phyloP scores from a whole-genome alignment of 2,888 invertebrate species.

The Agriopis aurantiaria region DNA sequence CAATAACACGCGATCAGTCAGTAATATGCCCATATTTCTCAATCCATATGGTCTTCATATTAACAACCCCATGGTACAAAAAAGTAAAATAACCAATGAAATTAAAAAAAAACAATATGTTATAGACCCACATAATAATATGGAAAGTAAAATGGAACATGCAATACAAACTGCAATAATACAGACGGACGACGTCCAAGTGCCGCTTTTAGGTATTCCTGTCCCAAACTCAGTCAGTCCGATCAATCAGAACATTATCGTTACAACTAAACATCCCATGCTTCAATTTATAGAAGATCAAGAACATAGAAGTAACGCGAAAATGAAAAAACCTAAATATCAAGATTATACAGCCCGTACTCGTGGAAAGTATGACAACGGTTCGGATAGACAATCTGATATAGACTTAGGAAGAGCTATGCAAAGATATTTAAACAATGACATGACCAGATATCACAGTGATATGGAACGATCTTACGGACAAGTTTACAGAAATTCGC shows the following conservation, averaged over 20 bases:
- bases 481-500: neutral
- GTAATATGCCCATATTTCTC: neutral
- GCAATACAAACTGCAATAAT: conserved; percentile 48
- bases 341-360: neutral
- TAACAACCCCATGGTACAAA: conserved; percentile 8
- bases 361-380: neutral
- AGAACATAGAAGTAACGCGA: conserved; percentile 9
- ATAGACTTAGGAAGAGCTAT: conserved; percentile 7
- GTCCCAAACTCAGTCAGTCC: conserved; percentile 57
- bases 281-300: conserved; percentile 9
- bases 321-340: neutral
- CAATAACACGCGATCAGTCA: neutral
- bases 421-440: neutral
- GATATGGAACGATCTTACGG: conserved; percentile 11
- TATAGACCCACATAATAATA: neutral
- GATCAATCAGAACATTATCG: conserved; percentile 68
- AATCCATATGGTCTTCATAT: conserved; percentile 11
- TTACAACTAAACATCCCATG: conserved; percentile 54
- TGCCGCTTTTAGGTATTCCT: conserved; percentile 68
- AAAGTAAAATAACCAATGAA: conserved; percentile 14
- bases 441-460: conserved; percentile 2
- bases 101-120: neutral
- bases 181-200: conserved; percentile 72
- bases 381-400: neutral
- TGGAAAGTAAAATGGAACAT: conserved; percentile 7